Evolutionary conservation across 2,113 vertebrate species (phyloP), one percentile per base, ranked within the genome.

Genomic region (Bostrychus sinensis): DNA sequence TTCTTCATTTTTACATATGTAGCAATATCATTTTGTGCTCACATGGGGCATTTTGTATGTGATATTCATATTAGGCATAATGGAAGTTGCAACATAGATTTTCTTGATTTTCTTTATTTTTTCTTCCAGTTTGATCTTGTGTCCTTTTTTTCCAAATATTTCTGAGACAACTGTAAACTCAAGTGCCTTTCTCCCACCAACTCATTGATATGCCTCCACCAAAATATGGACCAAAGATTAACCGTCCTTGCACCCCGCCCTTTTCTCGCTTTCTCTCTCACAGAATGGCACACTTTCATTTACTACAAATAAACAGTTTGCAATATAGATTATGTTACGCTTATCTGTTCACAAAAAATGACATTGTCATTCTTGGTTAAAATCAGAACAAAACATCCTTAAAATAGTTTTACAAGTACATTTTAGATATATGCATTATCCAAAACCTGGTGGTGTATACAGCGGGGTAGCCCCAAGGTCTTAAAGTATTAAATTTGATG

Each of bases 241-340:
- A 62, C 75, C 63, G 54, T 79, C 82, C 63, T 61, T 20, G 56
- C 75, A 64, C 70, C 72, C 16, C 28, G 65, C 61, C 53, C 55
- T 75, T n/a, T n/a, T n/a, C n/a, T n/a, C n/a, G n/a, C 61, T 71
- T 30, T 72, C 41, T 62, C 75, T n/a, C 45, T 86, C 85, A 89
- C 87, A 83, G 72, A 89, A 86, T 87, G 90, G 89, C 89, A 90
- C 88, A 89, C 87, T 89, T 90, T 90, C 87, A 90, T 92, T 93
- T 90, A 88, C 84, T 86, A 86, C 83, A 28, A 92, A 92, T 91
- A 91, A 91, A 91, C 73, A 42, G 86, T 91, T 92, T 91, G 88
- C 89, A 89, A 86, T 90, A 88, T 70, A 48, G 34, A 78, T 11
- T 7, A 62, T 57, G 66, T 72, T 34, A 0, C 8, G 30, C 53